Percentiles rank a stretch among this genome's conserved stretches.
Conservation (phyloP, 2,113 vertebrate species). For the Apteryx owenii region DNA sequence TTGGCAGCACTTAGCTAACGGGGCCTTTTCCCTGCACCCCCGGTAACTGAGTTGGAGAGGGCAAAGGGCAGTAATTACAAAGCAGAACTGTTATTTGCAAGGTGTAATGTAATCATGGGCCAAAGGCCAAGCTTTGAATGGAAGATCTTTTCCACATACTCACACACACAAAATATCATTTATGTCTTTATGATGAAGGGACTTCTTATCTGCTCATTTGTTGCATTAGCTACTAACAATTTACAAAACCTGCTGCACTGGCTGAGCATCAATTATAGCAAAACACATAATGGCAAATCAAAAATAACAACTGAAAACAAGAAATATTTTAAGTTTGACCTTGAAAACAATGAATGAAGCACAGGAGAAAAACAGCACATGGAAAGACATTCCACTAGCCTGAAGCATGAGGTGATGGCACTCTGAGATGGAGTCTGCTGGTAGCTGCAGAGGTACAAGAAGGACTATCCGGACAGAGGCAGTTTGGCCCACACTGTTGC, state of each 20-base stretch:
- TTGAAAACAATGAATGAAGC: background rate
- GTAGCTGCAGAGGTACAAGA: background rate
- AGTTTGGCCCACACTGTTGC: background rate
- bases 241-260: background rate
- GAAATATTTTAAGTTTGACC: background rate
- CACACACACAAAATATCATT: background rate
- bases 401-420: background rate
- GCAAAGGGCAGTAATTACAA: background rate
- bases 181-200: background rate
- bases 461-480: background rate
- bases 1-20: background rate
- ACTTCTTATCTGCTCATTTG: background rate
- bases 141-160: background rate
- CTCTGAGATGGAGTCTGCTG: background rate
- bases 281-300: background rate
- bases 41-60: background rate
- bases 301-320: background rate
- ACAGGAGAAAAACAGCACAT: background rate
- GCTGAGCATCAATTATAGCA: background rate
- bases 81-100: background rate
- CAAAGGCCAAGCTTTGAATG: background rate
- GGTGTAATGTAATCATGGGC: background rate
- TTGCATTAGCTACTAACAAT: background rate
- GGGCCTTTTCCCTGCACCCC: background rate
- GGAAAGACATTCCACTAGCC: background rate